phyloP scores from a whole-genome alignment of 2,113 vertebrate species.

The Corvus moneduloides region DNA sequence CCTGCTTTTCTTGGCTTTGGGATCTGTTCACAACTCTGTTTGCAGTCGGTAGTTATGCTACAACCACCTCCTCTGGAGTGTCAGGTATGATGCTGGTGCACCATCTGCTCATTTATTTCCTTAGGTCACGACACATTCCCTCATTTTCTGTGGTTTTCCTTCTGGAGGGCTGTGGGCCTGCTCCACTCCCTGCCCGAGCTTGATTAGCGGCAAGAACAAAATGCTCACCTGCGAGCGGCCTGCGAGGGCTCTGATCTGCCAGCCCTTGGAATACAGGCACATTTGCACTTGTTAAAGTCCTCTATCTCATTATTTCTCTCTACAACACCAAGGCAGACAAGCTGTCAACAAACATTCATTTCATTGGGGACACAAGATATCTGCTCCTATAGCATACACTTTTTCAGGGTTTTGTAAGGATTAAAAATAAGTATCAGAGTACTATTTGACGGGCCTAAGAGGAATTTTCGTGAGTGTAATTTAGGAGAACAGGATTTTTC shows the following conservation, averaged over 20 bases:
- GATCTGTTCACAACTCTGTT: neutral
- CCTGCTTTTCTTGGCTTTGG: neutral
- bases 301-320: conserved; percentile 17
- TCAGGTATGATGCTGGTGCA: conserved; percentile 23
- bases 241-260: neutral
- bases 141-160: neutral
- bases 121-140: conserved; percentile 5
- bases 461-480: neutral
- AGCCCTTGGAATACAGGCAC: neutral
- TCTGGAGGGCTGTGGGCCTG: neutral
- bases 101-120: conserved; percentile 56
- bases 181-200: neutral
- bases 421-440: neutral
- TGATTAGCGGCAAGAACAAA: neutral
- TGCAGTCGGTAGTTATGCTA: neutral
- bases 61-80: conserved; percentile 23
- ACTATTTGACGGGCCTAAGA: neutral
- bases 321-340: neutral
- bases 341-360: neutral
- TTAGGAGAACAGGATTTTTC: neutral
- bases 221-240: neutral
- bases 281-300: neutral
- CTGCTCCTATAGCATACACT: neutral
- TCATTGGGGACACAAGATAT: neutral
- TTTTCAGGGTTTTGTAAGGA: neutral